These are phyloP conservation scores for Dynastes tityus DNA, from an alignment of 2,888 invertebrate species.

Conservation along the genomic window DNA sequence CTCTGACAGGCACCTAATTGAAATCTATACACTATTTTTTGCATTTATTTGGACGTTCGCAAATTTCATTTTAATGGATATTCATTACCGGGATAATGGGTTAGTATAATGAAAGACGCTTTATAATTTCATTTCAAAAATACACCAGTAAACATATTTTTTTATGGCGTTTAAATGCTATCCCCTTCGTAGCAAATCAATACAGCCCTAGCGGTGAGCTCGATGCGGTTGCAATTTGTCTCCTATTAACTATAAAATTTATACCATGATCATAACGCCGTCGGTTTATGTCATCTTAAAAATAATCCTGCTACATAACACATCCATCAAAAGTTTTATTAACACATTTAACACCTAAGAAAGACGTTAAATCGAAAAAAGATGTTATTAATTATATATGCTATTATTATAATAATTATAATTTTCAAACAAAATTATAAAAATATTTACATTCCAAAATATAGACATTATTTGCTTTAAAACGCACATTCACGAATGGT, in stretches of 20 bases:
- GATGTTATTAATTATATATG: no score
- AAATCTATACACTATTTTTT: not conserved
- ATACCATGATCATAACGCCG: not conserved
- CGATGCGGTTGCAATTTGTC: constrained; percentile 15
- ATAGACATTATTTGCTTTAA: not conserved
- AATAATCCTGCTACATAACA: no score
- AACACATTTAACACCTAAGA: no score
- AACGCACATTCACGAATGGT: not conserved
- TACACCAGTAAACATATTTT: no score
- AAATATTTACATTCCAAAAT: not conserved
- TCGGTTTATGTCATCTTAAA: no score
- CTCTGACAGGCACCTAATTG: constrained; percentile 4
- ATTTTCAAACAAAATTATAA: no score
- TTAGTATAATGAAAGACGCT: not conserved
- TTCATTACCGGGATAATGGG: not conserved
- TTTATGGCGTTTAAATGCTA: not conserved
- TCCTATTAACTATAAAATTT: constrained; percentile 27
- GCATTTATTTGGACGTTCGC: not conserved
- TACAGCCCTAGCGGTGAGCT: not conserved
- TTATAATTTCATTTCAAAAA: not conserved
- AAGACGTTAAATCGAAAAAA: no score
- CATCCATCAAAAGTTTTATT: no score
- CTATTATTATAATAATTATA: no score
- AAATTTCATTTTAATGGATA: not conserved
- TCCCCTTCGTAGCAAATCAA: constrained; percentile 19